Percentiles rank a stretch among this genome's conserved stretches.
phyloP scores from a whole-genome alignment of 2,888 invertebrate genomes.

The Drosophila kuntzei region DNA sequence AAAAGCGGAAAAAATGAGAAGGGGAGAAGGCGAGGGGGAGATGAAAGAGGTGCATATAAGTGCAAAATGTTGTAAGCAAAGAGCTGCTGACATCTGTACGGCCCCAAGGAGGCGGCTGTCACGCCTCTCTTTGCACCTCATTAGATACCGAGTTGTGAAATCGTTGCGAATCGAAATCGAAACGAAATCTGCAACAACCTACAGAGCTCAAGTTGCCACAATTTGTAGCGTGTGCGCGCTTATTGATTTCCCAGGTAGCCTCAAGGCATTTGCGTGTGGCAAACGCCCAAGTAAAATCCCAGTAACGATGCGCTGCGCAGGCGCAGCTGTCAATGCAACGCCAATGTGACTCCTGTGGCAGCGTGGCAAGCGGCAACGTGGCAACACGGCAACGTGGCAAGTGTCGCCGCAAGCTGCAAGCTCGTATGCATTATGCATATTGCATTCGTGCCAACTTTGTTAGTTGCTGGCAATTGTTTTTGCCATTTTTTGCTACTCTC shows the following conservation, averaged over 20 bases:
- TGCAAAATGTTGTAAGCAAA: conserved; percentile 78
- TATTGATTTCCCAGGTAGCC: conserved; percentile 69
- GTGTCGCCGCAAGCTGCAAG: conserved; percentile 52
- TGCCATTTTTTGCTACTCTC: neutral
- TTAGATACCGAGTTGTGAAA: conserved; percentile 57
- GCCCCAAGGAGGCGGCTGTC: conserved; percentile 63
- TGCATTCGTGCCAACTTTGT: conserved; percentile 54
- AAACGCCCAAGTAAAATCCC: conserved; percentile 41
- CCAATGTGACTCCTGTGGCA: conserved; percentile 35
- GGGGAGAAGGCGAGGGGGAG: neutral
- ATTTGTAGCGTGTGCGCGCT: conserved; percentile 73
- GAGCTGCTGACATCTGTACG: conserved; percentile 70
- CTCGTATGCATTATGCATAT: conserved; percentile 49
- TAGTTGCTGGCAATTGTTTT: conserved; percentile 43
- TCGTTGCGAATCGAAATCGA: conserved; percentile 6
- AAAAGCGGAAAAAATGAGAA: conserved; percentile 8
- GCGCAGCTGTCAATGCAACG: conserved; percentile 44
- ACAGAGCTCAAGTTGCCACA: conserved; percentile 50
- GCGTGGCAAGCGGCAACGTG: conserved; percentile 8
- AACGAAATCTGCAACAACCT: neutral
- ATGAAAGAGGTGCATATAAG: conserved; percentile 43
- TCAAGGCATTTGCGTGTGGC: conserved; percentile 55
- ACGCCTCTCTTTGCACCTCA: conserved; percentile 79
- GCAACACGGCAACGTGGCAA: conserved; percentile 46
- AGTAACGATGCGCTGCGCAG: conserved; percentile 52